phyloP scores from a whole-genome alignment of 2,113 vertebrate species.

The Platysteira castanea region DNA sequence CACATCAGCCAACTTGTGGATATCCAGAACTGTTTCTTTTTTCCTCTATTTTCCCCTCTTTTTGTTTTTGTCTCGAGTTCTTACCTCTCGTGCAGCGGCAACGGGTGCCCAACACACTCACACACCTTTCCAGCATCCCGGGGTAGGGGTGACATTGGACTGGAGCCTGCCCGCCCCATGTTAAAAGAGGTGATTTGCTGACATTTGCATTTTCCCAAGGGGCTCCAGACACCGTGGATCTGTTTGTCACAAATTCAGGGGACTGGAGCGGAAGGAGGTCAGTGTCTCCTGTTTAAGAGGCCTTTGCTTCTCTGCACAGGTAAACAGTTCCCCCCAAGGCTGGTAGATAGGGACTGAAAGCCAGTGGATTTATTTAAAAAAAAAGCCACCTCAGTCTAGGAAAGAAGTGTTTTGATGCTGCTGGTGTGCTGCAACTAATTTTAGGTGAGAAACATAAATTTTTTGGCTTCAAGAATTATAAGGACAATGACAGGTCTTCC shows the following conservation, averaged over 20 bases:
- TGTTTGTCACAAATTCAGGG: conserved; percentile 4
- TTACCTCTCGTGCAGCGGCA: accelerated
- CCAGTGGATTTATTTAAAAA: neutral
- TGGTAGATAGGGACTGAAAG: neutral
- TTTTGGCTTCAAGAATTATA: neutral
- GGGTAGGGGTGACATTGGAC: neutral
- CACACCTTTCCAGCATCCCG: neutral
- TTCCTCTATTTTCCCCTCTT: neutral
- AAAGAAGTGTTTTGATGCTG: neutral
- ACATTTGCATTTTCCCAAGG: conserved; percentile 25
- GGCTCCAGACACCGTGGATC: neutral
- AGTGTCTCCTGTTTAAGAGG: neutral
- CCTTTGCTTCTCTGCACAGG: conserved; percentile 27
- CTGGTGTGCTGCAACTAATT: neutral
- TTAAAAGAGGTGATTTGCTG: neutral
- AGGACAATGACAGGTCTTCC: neutral
- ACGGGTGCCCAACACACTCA: neutral
- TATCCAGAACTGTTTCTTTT: neutral
- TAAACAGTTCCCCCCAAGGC: neutral
- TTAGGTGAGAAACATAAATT: neutral
- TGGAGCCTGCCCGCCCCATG: neutral
- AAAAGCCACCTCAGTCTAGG: neutral
- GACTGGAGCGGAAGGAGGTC: neutral
- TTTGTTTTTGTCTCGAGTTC: neutral
- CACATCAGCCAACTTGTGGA: conserved; percentile 32